phyloP scores from a whole-genome alignment of 2,888 invertebrate genomes.

The Morpho deidamia region DNA sequence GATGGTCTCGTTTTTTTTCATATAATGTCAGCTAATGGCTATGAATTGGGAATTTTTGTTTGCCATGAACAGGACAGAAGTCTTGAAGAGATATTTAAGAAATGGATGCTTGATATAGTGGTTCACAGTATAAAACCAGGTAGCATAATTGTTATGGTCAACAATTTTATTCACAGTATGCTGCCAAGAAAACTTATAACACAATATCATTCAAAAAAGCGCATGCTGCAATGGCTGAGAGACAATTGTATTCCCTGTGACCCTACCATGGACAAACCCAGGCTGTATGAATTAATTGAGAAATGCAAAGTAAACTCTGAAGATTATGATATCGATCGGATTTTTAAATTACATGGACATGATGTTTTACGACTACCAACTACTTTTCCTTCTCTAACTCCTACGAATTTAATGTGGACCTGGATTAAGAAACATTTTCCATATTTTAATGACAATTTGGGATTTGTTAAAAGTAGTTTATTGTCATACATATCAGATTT shows the following conservation, averaged over 20 bases:
- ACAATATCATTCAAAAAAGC: conserved; percentile 39
- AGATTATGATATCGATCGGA: conserved; percentile 33
- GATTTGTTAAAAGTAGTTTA: conserved; percentile 12
- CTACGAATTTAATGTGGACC: conserved; percentile 40
- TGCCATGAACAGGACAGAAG: conserved; percentile 30
- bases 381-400: conserved; percentile 38
- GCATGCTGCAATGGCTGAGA: conserved; percentile 42
- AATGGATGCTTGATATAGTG: conserved; percentile 45
- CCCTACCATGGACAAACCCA: conserved; percentile 38
- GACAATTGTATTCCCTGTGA: conserved; percentile 42
- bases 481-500: conserved; percentile 14
- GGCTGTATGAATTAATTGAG: conserved; percentile 41
- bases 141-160: conserved; percentile 43
- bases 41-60: conserved; percentile 36
- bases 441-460: conserved; percentile 6
- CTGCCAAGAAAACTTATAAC: conserved; percentile 29
- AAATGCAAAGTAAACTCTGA: conserved; percentile 27
- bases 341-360: conserved; percentile 43
- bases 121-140: conserved; percentile 30
- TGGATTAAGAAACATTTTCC: conserved; percentile 12
- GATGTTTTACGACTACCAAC: conserved; percentile 41
- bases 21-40: conserved; percentile 34
- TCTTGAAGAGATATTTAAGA: conserved; percentile 37
- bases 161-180: conserved; percentile 34
- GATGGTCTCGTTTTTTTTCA: conserved; percentile 34